Evolutionary conservation across 1,140 invertebrate species (phyloP).

Genomic region (Macrotrachela quadricornifera): DNA sequence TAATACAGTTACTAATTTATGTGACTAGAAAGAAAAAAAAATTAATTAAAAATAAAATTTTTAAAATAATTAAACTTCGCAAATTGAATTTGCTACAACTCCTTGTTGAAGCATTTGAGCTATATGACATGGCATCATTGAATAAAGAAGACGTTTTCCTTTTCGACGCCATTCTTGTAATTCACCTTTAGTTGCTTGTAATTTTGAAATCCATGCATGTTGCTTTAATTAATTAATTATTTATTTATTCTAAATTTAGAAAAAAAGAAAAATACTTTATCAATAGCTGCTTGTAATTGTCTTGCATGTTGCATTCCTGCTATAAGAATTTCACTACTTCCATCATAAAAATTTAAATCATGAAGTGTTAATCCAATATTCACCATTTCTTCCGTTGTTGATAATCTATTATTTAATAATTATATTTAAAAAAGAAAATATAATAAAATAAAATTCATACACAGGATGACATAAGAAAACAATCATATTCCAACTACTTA

Average conservation of each 20-base stretch:
- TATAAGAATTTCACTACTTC: slow-evolving; percentile 57
- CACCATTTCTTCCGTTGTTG: slow-evolving; percentile 54
- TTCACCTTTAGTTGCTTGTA: slow-evolving; percentile 15
- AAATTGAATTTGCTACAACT: slow-evolving; percentile 3
- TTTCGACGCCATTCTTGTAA: slow-evolving; percentile 45
- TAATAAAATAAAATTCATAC: slow-evolving; percentile 34
- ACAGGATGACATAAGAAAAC: slow-evolving; percentile 63
- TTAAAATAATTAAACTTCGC: background rate
- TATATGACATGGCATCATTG: slow-evolving; percentile 37
- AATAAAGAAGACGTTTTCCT: slow-evolving; percentile 44
- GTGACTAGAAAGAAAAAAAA: slow-evolving; percentile 29
- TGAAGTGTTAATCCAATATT: slow-evolving; percentile 55
- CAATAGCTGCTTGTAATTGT: slow-evolving; percentile 27
- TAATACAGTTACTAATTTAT: slow-evolving; percentile 37
- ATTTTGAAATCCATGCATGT: slow-evolving; percentile 31
- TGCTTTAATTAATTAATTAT: background rate
- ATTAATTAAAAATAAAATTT: too few relatives aligned
- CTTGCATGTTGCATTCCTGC: slow-evolving; percentile 66
- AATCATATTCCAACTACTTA: slow-evolving; percentile 51
- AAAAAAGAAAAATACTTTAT: slow-evolving; percentile 16
- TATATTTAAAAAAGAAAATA: too few relatives aligned
- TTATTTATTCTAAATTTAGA: slow-evolving; percentile 10
- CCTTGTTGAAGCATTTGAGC: slow-evolving; percentile 15
- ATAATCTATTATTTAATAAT: slow-evolving; percentile 16
- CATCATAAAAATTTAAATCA: slow-evolving; percentile 61